A percentile compares a stretch with the other conserved stretches of the same genome.
Evolutionary conservation across 2,113 vertebrate genomes (phyloP).

Genomic region (Brachirus orientalis): DNA sequence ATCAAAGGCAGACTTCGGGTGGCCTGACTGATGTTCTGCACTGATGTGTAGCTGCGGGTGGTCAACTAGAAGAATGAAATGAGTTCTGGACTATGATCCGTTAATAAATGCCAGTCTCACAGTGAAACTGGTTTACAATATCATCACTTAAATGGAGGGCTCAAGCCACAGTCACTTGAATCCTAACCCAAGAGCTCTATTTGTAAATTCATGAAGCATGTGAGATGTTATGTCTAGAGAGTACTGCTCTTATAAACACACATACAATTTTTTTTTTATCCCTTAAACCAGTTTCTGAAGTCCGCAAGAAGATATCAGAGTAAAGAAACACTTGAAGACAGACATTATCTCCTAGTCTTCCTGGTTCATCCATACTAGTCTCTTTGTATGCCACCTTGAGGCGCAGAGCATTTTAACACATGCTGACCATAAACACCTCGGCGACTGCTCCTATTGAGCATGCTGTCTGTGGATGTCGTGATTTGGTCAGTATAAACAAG

Average conservation of each 20-base stretch:
- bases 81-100: conserved; percentile 47
- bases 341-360: too few relatives aligned
- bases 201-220: neutral
- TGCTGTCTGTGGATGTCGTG: too few relatives aligned
- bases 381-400: too few relatives aligned
- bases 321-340: too few relatives aligned
- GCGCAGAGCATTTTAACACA: too few relatives aligned
- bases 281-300: too few relatives aligned
- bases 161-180: conserved; percentile 36
- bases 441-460: too few relatives aligned
- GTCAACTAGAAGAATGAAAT: conserved; percentile 53
- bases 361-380: too few relatives aligned
- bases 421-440: too few relatives aligned
- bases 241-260: conserved; percentile 13
- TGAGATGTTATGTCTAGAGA: conserved; percentile 13
- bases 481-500: too few relatives aligned
- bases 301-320: too few relatives aligned
- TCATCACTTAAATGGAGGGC: conserved; percentile 49
- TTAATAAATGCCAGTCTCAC: conserved; percentile 61
- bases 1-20: conserved; percentile 60
- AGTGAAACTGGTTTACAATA: conserved; percentile 43
- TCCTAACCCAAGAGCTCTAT: conserved; percentile 43
- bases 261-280: neutral
- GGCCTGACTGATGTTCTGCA: conserved; percentile 45
- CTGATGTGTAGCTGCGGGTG: conserved; percentile 55